These are phyloP conservation scores for Helicolenus hilgendorfi DNA, from an alignment of 2,797 vertebrate genomes.

Conservation along the genomic window DNA sequence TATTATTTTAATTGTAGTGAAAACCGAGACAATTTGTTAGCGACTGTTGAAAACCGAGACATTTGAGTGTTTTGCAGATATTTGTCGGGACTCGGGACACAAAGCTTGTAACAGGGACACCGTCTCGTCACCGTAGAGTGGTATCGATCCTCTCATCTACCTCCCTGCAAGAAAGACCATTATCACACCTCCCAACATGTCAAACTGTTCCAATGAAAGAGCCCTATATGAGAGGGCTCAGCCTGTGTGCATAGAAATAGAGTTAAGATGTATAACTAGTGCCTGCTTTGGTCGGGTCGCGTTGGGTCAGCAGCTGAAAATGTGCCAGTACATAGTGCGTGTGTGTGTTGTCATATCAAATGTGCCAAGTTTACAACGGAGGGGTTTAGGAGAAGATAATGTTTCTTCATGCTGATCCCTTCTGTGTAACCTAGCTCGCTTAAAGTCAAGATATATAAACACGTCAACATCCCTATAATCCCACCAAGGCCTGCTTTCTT, in stretches of 20 bases:
- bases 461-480: conserved; percentile 51
- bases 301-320: conserved; percentile 27
- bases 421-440: conserved; percentile 9
- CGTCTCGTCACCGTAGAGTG: too few relatives aligned
- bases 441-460: conserved; percentile 42
- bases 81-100: too few relatives aligned
- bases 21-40: too few relatives aligned
- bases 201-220: background rate
- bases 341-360: background rate
- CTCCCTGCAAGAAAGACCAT: too few relatives aligned
- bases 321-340: background rate
- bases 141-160: background rate
- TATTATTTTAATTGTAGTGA: too few relatives aligned
- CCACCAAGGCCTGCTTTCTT: conserved; percentile 28
- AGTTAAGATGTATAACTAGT: background rate
- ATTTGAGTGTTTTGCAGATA: too few relatives aligned
- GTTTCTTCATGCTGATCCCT: conserved; percentile 31
- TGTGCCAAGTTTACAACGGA: conserved; percentile 23
- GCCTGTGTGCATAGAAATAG: background rate
- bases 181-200: background rate
- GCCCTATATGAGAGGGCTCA: background rate
- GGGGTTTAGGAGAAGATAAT: background rate
- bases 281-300: conserved; percentile 3
- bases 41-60: too few relatives aligned
- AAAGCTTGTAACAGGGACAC: too few relatives aligned